Base-by-base conservation (phyloP, 2,113 vertebrate species). In the Hiodon tergisus region DNA sequence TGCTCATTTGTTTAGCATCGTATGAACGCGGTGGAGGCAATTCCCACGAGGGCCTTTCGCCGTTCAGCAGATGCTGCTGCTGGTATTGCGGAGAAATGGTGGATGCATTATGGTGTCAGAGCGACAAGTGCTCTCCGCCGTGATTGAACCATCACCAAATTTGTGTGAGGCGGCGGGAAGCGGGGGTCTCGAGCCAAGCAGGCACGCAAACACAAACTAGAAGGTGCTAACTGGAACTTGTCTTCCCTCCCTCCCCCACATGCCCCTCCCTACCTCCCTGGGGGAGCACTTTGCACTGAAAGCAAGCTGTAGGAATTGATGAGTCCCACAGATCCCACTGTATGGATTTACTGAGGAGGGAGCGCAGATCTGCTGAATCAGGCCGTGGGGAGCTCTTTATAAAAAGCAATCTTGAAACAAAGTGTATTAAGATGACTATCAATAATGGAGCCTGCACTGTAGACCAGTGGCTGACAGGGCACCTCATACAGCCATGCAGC, bases 361-460 rank as follows among this genome's bases (percentile, higher is more conserved):
- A 72, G 62, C 46, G 60, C 54, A 63, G 48, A 79, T 82, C 69
- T 81, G 81, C 81, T 81, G 81, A 84, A 68, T 80, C 78, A 79
- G 78, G 67, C 54, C 53, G 51, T 69, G 51, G 57, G 59, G 16
- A 61, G 78, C 68, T 78, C 58, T 78, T 79, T 77, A 68, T 67
- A 74, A 69, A 67, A 72, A 76, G 74, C 50, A 47, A 71, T 77
- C 67, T 73, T 72, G 54, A 77, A 77, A 75, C 60, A 77, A 74
- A 63, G 70, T 76, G 72, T 60, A 82, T 81, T 77, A 71, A 82
- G 76, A 81, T 80, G 73, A 77, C 74, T 71, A 75, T 81, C 83
- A 82, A 77, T 79, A 80, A 78, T 69, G 76, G 69, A 76, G 11
- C 11, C 69, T n/a, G 17, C 11, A 53, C 57, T 4, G 57, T 47